Conservation (phyloP, 2,888 invertebrate species). For the Pseudanteris insignis region DNA sequence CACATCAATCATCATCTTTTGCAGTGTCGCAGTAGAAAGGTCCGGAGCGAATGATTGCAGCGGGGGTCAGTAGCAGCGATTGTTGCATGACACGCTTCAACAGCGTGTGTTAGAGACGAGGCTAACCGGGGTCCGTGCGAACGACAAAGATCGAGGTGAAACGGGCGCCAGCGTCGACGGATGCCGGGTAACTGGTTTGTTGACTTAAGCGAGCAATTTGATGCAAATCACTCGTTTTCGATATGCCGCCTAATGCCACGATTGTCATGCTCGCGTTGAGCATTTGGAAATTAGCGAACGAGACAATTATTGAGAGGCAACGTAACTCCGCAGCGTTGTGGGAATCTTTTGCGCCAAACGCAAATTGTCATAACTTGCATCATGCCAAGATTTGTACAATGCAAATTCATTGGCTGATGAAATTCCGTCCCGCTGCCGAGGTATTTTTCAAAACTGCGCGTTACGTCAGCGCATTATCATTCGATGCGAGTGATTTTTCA, state of each 20-base stretch:
- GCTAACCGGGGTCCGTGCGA: slow-evolving; percentile 19
- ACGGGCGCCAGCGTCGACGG: slow-evolving; percentile 32
- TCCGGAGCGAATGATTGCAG: slow-evolving; percentile 59
- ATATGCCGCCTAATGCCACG: slow-evolving; percentile 53
- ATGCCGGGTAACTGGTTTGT: slow-evolving; percentile 54
- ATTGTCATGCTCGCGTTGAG: slow-evolving; percentile 49
- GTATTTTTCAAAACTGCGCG: no score
- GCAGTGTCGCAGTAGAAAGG: slow-evolving; percentile 63
- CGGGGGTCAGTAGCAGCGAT: slow-evolving; percentile 55
- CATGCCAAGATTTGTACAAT: slow-evolving; percentile 30
- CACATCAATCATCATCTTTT: slow-evolving; percentile 66
- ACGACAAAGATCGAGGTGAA: slow-evolving; percentile 29
- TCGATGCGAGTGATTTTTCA: no score
- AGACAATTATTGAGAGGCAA: slow-evolving; percentile 58
- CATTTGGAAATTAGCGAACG: slow-evolving; percentile 63
- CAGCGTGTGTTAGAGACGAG: slow-evolving; percentile 38
- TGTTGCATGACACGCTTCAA: slow-evolving; percentile 56
- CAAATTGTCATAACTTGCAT: slow-evolving; percentile 41
- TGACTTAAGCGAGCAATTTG: slow-evolving; percentile 64
- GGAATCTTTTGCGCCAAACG: slow-evolving; percentile 51
- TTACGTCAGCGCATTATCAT: no score
- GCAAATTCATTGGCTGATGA: slow-evolving; percentile 23
- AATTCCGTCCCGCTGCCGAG: slow-evolving; percentile 5
- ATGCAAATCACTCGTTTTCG: slow-evolving; percentile 66
- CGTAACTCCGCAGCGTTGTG: no score